Evolutionary conservation across 2,113 vertebrate species (phyloP), one percentile per base, ranked within the genome.

Genomic region (Ceyx cyanopectus): DNA sequence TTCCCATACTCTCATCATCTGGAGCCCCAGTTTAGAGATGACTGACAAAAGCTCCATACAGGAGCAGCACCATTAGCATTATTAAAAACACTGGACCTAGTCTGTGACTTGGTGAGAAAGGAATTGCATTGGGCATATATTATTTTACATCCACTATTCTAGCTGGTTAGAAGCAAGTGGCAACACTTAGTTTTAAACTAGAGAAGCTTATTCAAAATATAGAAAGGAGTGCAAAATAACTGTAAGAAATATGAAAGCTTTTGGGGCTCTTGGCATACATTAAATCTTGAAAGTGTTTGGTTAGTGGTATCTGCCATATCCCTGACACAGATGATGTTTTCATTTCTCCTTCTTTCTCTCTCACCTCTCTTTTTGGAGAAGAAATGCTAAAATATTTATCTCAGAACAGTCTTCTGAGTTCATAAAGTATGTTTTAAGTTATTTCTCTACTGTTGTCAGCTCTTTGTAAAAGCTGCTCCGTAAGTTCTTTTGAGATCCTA

Each of bases 331-430:
- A 68, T 18, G 9, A 46, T 77, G 85, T 89, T 92, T 93, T 89
- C 10, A 43, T 89, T 92, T 89, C 56, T 75, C 26, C 3, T 85
- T 75, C 66, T 90, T 79, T 51, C 26, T 69, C 11, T 69, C 62
- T 73, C 46, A 66, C 2, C 10, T 20, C 34, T 86, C 45, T 80
- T 80, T 89, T 48, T 85, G n/a, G 32, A 78, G 58, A 75, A 85
- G n/a, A 79, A 93, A 54, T 19, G n/a, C 61, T 89, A 41, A 91
- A 95, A 92, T 87, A 92, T 87, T 95, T 80, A 45, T 89, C 72
- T 85, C 50, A 12, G 63, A 89, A 73, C 21, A 77, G 37, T 48
- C 20, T 85, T 48, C 20, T 29, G 26, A 77, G 67, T 85, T 82
- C 12, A 63, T 85, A 87, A 94, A 90, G 63, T 69, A 43, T 2